These are phyloP conservation scores for Colostygia pectinataria DNA, from an alignment of 2,888 invertebrate species.

Conservation along the genomic window DNA sequence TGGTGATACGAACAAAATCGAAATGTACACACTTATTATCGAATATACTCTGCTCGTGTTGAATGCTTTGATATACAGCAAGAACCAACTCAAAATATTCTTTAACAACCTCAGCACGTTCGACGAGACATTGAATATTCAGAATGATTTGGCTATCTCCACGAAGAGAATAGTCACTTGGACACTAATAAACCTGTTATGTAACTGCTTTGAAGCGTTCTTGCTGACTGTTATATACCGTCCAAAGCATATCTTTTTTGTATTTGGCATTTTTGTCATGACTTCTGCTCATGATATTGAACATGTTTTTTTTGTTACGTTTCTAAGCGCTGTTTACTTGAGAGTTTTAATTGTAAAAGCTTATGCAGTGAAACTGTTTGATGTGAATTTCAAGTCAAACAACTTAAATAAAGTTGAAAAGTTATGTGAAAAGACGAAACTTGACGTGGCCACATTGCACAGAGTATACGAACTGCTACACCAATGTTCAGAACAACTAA, in stretches of 20 bases:
- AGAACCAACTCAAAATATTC: conserved; percentile 42
- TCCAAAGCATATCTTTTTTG: background rate
- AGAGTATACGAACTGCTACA: conserved; percentile 60
- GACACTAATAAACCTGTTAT: conserved; percentile 35
- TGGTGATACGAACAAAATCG: conserved; percentile 41
- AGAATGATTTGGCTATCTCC: conserved; percentile 40
- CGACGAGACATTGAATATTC: conserved; percentile 55
- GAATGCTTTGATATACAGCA: conserved; percentile 42
- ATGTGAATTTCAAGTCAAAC: conserved; percentile 25
- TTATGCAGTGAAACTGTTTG: conserved; percentile 50
- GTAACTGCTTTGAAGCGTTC: conserved; percentile 41
- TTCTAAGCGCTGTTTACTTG: conserved; percentile 47
- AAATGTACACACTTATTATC: conserved; percentile 41
- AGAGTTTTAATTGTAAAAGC: conserved; percentile 57
- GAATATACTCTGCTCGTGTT: conserved; percentile 50
- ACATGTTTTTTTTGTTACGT: conserved; percentile 49
- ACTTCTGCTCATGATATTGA: conserved; percentile 55
- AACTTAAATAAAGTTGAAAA: conserved; percentile 45
- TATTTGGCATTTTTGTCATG: conserved; percentile 29
- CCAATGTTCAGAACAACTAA: conserved; percentile 58
- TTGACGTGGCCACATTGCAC: conserved; percentile 57
- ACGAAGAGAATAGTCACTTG: conserved; percentile 33
- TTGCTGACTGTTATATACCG: conserved; percentile 5
- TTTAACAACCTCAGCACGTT: conserved; percentile 49
- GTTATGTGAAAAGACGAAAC: conserved; percentile 47